A percentile compares a stretch with the other conserved stretches of the same genome.
phyloP scores from a whole-genome alignment of 1,140 invertebrate genomes.

The Nymphalis io region DNA sequence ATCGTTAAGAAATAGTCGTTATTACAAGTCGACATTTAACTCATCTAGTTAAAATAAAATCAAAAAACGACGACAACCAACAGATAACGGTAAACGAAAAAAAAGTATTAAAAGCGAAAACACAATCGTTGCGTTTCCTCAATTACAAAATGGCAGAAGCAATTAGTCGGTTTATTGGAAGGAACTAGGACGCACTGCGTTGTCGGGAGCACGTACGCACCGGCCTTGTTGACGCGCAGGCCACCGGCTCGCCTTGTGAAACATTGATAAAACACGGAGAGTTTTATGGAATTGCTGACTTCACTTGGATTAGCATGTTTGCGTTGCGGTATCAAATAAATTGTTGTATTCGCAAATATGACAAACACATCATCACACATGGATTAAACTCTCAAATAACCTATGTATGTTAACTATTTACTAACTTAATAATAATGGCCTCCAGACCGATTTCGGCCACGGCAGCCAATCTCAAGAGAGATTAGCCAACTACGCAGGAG shows the following conservation, averaged over 20 bases:
- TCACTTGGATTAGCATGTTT: too few relatives aligned
- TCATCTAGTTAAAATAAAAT: neutral
- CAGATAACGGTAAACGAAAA: neutral
- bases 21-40: too few relatives aligned
- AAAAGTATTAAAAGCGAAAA: neutral
- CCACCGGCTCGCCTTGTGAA: slow-evolving; percentile 4
- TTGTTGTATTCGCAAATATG: too few relatives aligned
- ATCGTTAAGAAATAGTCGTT: too few relatives aligned
- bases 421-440: too few relatives aligned
- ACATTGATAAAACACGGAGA: slow-evolving; percentile 4
- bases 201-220: slow-evolving; percentile 17
- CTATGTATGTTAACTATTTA: too few relatives aligned
- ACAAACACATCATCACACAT: too few relatives aligned
- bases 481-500: too few relatives aligned
- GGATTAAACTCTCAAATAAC: too few relatives aligned
- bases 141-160: slow-evolving; percentile 10
- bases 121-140: slow-evolving; percentile 2
- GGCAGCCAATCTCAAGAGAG: too few relatives aligned
- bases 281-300: neutral
- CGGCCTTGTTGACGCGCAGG: slow-evolving; percentile 16
- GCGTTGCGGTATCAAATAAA: too few relatives aligned
- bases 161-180: slow-evolving; percentile 5
- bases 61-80: neutral
- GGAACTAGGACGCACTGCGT: slow-evolving; percentile 8
- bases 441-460: too few relatives aligned